phyloP scores from a whole-genome alignment of 2,888 invertebrate genomes.

The Rotaria magnacalcarata region DNA sequence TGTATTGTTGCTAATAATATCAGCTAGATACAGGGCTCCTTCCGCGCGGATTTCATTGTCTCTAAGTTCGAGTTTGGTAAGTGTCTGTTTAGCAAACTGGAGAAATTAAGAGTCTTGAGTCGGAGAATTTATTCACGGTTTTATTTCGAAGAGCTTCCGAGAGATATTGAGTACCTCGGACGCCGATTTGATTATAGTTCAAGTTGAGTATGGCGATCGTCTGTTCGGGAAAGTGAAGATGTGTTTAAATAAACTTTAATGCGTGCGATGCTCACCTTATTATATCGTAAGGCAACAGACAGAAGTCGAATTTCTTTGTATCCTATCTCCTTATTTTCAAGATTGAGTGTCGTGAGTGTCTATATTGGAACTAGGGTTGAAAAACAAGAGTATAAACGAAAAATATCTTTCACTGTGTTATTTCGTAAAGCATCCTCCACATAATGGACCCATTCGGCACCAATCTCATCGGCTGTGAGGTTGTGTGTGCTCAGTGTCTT shows the following conservation, averaged over 20 bases:
- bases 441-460: background rate
- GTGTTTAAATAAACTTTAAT: background rate
- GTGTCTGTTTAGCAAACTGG: background rate
- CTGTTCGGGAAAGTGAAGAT: background rate
- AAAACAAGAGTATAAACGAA: background rate
- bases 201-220: background rate
- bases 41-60: background rate
- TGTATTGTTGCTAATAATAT: background rate
- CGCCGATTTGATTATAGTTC: background rate
- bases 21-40: background rate
- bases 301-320: background rate
- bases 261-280: background rate
- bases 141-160: background rate
- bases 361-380: background rate
- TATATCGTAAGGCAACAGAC: background rate
- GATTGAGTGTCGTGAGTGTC: background rate
- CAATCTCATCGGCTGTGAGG: background rate
- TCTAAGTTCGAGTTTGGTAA: background rate
- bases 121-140: background rate
- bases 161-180: background rate
- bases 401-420: background rate
- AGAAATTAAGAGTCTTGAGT: too few relatives aligned
- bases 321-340: background rate
- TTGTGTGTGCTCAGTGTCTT: background rate
- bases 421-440: background rate